Evolutionary conservation across 2,797 vertebrate genomes (phyloP).

Genomic region (Philypnodon macrostomus): DNA sequence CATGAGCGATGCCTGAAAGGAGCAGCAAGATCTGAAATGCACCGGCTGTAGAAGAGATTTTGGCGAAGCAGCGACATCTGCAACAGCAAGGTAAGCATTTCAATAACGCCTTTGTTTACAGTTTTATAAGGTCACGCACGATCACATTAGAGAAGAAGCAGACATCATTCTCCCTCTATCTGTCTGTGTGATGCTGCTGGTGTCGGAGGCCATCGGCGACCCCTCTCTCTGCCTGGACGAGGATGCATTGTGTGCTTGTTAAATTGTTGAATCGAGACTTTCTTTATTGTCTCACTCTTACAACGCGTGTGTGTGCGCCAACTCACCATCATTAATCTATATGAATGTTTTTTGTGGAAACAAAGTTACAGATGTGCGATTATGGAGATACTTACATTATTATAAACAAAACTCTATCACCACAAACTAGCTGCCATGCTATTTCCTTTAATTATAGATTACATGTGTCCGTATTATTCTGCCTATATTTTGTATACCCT

Average conservation of each 20-base stretch:
- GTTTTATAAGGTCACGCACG: neutral
- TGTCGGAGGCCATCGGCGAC: slow-evolving; percentile 46
- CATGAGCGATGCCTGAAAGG: slow-evolving; percentile 13
- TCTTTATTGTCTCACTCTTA: neutral
- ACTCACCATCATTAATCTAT: too few relatives aligned
- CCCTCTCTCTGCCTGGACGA: slow-evolving; percentile 3
- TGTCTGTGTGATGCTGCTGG: slow-evolving; percentile 21
- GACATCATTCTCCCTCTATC: slow-evolving; percentile 7
- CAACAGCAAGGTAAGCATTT: slow-evolving; percentile 45
- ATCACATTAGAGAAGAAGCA: neutral
- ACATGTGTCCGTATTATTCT: neutral
- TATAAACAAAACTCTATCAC: neutral
- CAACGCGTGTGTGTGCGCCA: too few relatives aligned
- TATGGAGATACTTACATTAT: too few relatives aligned
- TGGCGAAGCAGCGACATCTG: slow-evolving; percentile 7
- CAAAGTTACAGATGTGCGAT: too few relatives aligned
- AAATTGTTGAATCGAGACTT: slow-evolving; percentile 8
- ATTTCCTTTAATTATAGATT: neutral
- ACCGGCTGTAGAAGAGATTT: slow-evolving; percentile 5
- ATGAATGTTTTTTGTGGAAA: too few relatives aligned
- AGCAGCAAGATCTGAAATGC: slow-evolving; percentile 10
- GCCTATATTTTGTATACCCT: slow-evolving; percentile 12
- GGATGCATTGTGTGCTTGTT: slow-evolving; percentile 7
- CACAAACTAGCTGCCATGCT: neutral
- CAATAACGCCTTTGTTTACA: neutral